Conservation (phyloP, 1,140 invertebrate species). For the Rhynchophorus ferrugineus region DNA sequence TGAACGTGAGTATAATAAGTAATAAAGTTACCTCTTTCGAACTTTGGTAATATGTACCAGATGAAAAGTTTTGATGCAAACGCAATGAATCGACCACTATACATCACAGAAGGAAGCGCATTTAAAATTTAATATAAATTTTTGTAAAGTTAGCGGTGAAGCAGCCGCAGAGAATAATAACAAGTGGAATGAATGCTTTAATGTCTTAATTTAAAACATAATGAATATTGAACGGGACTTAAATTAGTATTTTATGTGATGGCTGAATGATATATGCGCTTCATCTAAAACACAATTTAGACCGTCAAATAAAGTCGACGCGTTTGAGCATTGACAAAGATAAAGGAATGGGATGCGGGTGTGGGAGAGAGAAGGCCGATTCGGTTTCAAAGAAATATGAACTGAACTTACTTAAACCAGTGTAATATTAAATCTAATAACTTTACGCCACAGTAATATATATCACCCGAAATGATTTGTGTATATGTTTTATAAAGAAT, state of each 20-base stretch:
- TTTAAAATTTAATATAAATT: not conserved
- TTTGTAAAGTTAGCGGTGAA: not conserved
- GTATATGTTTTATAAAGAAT: too few relatives aligned
- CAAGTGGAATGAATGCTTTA: not conserved
- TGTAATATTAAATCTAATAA: not conserved
- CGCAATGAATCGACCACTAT: too few relatives aligned
- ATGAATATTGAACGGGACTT: not conserved
- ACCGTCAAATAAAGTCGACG: not conserved
- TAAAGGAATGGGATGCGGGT: not conserved
- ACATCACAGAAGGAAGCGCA: not conserved
- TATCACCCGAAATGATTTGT: too few relatives aligned
- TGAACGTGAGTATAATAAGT: too few relatives aligned
- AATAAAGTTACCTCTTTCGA: too few relatives aligned
- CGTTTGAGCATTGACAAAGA: not conserved
- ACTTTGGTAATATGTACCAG: too few relatives aligned
- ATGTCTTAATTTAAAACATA: not conserved
- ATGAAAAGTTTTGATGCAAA: not conserved
- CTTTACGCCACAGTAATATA: too few relatives aligned
- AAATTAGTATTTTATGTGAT: not conserved
- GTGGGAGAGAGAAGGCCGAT: not conserved
- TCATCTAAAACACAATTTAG: not conserved
- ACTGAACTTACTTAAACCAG: not conserved
- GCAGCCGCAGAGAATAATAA: not conserved
- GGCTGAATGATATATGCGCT: not conserved
- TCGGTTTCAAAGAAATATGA: not conserved